Evolutionary conservation across 2,113 vertebrate species (phyloP).

Genomic region (Thomomys bottae): DNA sequence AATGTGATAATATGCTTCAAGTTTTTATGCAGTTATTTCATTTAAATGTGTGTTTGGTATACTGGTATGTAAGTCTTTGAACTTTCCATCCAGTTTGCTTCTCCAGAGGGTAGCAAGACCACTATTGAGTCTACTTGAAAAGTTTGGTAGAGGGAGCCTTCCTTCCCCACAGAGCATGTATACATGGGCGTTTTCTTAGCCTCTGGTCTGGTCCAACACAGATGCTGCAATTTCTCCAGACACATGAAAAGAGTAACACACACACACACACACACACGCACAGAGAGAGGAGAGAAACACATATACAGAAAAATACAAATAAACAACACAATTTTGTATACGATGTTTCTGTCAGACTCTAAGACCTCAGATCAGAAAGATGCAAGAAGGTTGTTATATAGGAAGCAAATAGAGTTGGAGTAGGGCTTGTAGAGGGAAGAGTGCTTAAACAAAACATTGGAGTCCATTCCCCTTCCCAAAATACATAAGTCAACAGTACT

Average conservation of each 20-base stretch:
- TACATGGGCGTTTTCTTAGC: not conserved
- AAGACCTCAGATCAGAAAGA: not conserved
- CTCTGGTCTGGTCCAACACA: not conserved
- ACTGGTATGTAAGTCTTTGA: slow-evolving; percentile 48
- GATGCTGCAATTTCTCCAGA: not conserved
- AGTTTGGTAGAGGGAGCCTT: too few species aligned
- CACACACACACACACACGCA: not conserved
- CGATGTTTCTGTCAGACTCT: not conserved
- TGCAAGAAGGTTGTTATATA: fast-evolving
- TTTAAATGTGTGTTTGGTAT: slow-evolving; percentile 73
- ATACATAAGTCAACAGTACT: not conserved
- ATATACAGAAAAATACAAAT: not conserved
- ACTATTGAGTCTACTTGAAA: not conserved
- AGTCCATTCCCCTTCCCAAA: not conserved
- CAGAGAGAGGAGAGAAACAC: not conserved
- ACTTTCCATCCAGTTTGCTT: slow-evolving; percentile 43
- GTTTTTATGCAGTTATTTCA: slow-evolving; percentile 80
- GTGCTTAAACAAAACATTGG: not conserved
- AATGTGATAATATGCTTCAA: slow-evolving; percentile 81
- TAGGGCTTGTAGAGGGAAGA: not conserved
- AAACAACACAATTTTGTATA: not conserved
- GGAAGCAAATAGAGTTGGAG: not conserved
- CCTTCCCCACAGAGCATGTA: too few species aligned
- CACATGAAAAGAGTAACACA: not conserved
- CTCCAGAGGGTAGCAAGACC: not conserved